Conservation (phyloP, 2,797 vertebrate species). For the Platalea minor region DNA sequence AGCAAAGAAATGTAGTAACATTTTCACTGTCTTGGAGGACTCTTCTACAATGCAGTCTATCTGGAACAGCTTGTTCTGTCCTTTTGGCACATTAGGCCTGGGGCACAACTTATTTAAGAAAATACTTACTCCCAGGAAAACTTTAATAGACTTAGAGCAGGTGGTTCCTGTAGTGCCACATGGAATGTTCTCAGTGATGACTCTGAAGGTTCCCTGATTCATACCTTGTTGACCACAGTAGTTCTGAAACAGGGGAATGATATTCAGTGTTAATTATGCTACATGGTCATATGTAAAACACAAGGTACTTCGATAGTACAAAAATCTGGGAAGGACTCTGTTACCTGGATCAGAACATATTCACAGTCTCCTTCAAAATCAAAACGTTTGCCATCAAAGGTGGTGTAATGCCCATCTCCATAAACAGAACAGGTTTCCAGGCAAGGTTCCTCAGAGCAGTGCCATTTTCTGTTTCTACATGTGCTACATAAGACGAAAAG, state of each 20-base stretch:
- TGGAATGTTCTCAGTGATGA: constrained; percentile 89
- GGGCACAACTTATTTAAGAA: not conserved
- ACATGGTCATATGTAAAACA: not conserved
- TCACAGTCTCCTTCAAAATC: constrained; percentile 89
- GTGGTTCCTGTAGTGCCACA: constrained; percentile 90
- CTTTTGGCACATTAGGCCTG: not conserved
- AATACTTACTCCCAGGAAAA: constrained; percentile 82
- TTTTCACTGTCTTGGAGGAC: not conserved
- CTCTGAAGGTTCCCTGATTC: constrained; percentile 78
- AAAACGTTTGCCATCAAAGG: constrained; percentile 90
- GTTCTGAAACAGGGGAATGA: constrained; percentile 73
- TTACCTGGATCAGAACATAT: constrained; percentile 90
- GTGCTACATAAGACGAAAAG: constrained; percentile 70
- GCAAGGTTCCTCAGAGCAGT: constrained; percentile 82
- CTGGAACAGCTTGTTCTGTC: not conserved
- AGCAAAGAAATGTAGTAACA: not conserved
- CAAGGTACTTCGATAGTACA: not conserved
- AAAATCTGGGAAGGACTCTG: not conserved
- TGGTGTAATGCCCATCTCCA: constrained; percentile 89
- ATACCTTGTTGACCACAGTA: constrained; percentile 71
- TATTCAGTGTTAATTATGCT: not conserved
- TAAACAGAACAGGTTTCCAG: constrained; percentile 85
- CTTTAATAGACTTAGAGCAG: constrained; percentile 91
- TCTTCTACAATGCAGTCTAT: not conserved
- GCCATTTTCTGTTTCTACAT: constrained; percentile 83